Conservation (phyloP, 2,113 vertebrate species). For the Platycercus adscitus region DNA sequence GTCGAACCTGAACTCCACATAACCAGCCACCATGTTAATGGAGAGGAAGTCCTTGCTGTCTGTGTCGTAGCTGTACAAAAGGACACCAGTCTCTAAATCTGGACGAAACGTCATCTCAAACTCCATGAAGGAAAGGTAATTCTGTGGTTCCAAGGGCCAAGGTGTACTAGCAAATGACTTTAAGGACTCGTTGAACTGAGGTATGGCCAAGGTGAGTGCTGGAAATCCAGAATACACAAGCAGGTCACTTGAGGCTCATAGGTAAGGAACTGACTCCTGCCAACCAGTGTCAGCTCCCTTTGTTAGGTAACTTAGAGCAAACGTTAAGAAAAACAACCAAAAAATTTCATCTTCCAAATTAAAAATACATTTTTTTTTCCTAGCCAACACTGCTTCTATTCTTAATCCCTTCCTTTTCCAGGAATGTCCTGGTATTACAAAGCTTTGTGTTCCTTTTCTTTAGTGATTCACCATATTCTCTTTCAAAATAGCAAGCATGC, state of each 20-base stretch:
- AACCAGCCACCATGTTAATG: slow-evolving; percentile 82
- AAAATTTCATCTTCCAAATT: not conserved
- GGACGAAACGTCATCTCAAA: slow-evolving; percentile 91
- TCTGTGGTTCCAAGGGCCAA: slow-evolving; percentile 89
- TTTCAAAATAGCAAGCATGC: not conserved
- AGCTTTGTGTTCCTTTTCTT: not conserved
- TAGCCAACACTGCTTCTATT: not conserved
- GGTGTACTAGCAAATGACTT: slow-evolving; percentile 85
- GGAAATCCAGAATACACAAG: slow-evolving; percentile 43
- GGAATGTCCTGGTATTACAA: not conserved
- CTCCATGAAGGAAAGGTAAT: slow-evolving; percentile 95
- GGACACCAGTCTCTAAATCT: slow-evolving; percentile 79
- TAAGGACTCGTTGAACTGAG: slow-evolving; percentile 88
- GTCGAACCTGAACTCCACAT: slow-evolving; percentile 94
- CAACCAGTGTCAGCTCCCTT: not conserved
- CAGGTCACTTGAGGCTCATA: not conserved
- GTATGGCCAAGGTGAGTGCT: slow-evolving; percentile 88
- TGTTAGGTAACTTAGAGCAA: not conserved
- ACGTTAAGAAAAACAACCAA: not conserved
- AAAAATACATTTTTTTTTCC: not conserved
- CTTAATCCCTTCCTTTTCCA: not conserved
- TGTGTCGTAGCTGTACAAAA: slow-evolving; percentile 92
- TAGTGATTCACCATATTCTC: not conserved
- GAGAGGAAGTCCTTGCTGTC: slow-evolving; percentile 91
- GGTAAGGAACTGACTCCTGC: not conserved